Evolutionary conservation across 2,113 vertebrate genomes (phyloP).

Genomic region (Copsychus sechellarum): DNA sequence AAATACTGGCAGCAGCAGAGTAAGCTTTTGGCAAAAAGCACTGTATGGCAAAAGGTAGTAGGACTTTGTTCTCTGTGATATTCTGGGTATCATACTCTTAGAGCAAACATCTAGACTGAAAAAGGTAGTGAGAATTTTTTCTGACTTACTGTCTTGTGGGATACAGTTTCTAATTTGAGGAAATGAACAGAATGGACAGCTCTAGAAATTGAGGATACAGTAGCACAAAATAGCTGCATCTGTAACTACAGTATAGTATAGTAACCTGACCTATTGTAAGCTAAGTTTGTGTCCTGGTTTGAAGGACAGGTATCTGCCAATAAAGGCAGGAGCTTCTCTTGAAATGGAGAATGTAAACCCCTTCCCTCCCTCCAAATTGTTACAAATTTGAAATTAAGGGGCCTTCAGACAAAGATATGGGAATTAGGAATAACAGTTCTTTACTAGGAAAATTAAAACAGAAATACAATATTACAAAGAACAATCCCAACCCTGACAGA

Average conservation of each 20-base stretch:
- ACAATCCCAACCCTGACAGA: too few species aligned
- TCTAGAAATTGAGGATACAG: not conserved
- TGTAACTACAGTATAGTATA: not conserved
- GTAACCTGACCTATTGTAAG: not conserved
- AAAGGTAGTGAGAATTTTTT: not conserved
- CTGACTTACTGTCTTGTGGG: not conserved
- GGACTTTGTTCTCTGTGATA: accelerated
- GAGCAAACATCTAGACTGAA: not conserved
- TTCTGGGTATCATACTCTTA: not conserved
- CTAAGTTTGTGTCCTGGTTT: not conserved
- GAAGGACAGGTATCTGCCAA: too few species aligned
- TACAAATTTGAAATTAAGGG: too few species aligned
- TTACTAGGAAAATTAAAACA: too few species aligned
- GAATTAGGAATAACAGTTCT: too few species aligned
- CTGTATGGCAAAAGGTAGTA: not conserved
- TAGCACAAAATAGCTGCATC: not conserved
- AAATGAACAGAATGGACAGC: not conserved
- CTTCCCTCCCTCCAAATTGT: too few species aligned
- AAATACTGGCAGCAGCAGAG: not conserved
- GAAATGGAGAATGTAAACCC: too few species aligned
- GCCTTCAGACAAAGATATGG: too few species aligned
- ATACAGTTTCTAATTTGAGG: not conserved
- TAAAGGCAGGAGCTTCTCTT: too few species aligned
- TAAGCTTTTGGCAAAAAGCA: not conserved
- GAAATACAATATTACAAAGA: too few species aligned